A percentile compares a stretch with the other conserved stretches of the same genome.
Conservation (phyloP, 2,113 vertebrate species). For the Onychostoma macrolepis region DNA sequence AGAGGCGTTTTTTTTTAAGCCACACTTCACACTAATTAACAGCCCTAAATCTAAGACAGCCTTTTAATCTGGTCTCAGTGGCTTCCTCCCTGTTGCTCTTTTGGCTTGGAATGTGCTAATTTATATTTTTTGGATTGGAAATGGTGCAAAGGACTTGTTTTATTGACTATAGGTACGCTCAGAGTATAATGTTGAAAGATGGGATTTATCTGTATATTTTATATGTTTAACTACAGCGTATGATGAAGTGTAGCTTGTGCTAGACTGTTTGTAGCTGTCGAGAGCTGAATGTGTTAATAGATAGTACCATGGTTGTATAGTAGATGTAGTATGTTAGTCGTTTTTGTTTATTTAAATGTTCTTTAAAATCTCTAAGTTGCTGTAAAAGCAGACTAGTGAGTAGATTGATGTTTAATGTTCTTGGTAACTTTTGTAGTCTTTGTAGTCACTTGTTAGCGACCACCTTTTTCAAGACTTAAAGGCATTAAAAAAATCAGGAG, state of each 20-base stretch:
- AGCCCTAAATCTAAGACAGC: constrained; percentile 46
- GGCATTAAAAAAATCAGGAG: too few relatives aligned
- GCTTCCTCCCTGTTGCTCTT: constrained; percentile 8
- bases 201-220: neutral
- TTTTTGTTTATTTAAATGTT: too few relatives aligned
- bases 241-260: neutral
- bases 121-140: neutral
- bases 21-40: constrained; percentile 62
- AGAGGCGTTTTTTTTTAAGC: constrained; percentile 57
- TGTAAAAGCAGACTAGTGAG: too few relatives aligned
- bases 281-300: constrained; percentile 13
- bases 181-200: too few relatives aligned
- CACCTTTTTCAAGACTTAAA: too few relatives aligned
- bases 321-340: too few relatives aligned
- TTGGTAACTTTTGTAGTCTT: too few relatives aligned
- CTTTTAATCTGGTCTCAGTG: constrained; percentile 8
- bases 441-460: too few relatives aligned
- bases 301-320: too few relatives aligned
- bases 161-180: neutral
- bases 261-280: neutral
- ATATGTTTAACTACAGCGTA: neutral
- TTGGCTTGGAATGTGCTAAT: neutral
- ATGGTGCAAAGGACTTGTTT: neutral
- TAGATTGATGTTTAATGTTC: too few relatives aligned
- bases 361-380: too few relatives aligned